Base-by-base conservation (phyloP, 2,113 vertebrate species). In the Patagioenas fasciata region DNA sequence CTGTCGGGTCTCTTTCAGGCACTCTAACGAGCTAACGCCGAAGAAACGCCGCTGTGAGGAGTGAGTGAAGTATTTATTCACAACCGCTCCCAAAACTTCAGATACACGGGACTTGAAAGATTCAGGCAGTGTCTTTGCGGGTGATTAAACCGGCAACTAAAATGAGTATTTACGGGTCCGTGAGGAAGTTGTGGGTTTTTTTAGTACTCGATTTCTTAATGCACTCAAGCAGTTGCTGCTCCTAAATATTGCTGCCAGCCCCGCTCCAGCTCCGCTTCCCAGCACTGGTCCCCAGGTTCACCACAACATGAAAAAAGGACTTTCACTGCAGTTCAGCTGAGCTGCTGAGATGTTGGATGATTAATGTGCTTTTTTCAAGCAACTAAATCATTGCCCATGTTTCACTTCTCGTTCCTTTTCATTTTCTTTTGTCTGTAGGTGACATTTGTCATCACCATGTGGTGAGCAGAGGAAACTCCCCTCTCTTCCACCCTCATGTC, bases 371-470 rank as follows among this genome's bases (percentile, higher is more conserved):
- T 80, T 93, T 47, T 96, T 91, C 67, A 65, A 89, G 71, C 14
- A 48, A 28, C 70, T 20, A 67, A 88, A 80, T 62, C 12, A 71
- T 61, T 79, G 71, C 47, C 77, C 58, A 4, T 78, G 60, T 95
- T 95, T 92, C 84, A 78, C 81, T 91, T 90, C 93, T 10, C 12
- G 2, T 78, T 94, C 60, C 69, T 96, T 93, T 81, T 84, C 23
- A 21, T 96, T 96, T 94, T 92, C 92, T 96, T 95, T 95, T 96
- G 91, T 95, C 78, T 92, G 36, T 89, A 96, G 96, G 93, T 95
- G 86, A 87, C 81, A 90, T 58, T 93, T 89, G 73, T 57, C 85
- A 95, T 88, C 83, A 93, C 83, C 90, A 57, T 91, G 96, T 89
- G 93, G 80, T 79, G 77, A 93, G 65, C 88, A 94, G 93, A 95